Percentiles rank a stretch among this genome's conserved stretches.
These are phyloP conservation scores for Tachina grossa DNA, from an alignment of 2,888 invertebrate species.

Conservation along the genomic window DNA sequence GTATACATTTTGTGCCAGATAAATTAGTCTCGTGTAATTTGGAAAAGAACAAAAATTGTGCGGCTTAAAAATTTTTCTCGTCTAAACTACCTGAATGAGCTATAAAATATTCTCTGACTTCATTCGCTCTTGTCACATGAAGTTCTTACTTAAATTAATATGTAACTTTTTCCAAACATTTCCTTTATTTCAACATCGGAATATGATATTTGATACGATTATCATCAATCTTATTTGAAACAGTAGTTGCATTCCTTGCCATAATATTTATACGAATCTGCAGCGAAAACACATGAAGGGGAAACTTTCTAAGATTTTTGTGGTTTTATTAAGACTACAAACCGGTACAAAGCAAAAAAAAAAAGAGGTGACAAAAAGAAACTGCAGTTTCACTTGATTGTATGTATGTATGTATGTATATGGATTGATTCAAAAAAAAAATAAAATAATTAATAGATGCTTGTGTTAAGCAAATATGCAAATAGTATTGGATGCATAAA, in stretches of 20 bases:
- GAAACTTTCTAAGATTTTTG: conserved; percentile 52
- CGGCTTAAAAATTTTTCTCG: too few relatives aligned
- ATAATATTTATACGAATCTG: background rate
- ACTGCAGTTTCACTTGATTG: conserved; percentile 22
- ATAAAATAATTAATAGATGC: conserved; percentile 29
- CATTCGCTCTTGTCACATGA: background rate
- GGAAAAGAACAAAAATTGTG: too few relatives aligned
- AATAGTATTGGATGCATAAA: background rate
- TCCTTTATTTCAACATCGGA: conserved; percentile 10
- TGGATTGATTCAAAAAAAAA: background rate
- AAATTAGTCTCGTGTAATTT: too few relatives aligned
- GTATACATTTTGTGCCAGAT: too few relatives aligned
- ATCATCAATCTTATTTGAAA: conserved; percentile 64
- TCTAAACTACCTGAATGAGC: too few relatives aligned
- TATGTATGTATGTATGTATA: background rate
- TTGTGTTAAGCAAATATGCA: background rate
- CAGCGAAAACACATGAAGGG: background rate
- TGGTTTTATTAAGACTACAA: conserved; percentile 42
- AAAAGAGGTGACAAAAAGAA: conserved; percentile 23
- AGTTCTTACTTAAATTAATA: conserved; percentile 7
- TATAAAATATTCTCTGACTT: background rate
- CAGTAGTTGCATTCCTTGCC: conserved; percentile 48
- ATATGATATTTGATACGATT: conserved; percentile 57
- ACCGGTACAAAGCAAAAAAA: conserved; percentile 36
- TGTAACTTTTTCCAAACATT: background rate